These are phyloP conservation scores for Xestia c-nigrum DNA, from an alignment of 2,888 invertebrate genomes.

Conservation along the genomic window DNA sequence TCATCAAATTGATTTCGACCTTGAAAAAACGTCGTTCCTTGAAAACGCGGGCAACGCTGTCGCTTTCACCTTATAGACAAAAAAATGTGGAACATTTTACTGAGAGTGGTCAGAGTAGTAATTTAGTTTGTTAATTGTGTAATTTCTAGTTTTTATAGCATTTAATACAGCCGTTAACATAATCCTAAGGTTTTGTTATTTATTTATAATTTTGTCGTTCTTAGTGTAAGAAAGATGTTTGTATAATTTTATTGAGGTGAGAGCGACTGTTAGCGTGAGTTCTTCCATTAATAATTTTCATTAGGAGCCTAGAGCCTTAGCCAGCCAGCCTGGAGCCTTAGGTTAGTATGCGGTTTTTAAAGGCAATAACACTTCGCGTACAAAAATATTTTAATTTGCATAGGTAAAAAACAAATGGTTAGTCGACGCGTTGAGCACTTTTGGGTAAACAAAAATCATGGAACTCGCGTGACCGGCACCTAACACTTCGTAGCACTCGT, in stretches of 20 bases:
- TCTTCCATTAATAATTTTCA: neutral
- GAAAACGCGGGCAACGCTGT: too few relatives aligned
- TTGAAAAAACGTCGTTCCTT: too few relatives aligned
- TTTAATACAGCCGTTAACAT: neutral
- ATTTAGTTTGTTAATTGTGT: neutral
- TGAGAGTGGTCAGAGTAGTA: constrained; percentile 1
- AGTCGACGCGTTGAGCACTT: too few relatives aligned
- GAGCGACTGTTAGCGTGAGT: neutral
- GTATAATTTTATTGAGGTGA: neutral
- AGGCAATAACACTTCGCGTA: neutral
- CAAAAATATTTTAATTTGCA: neutral
- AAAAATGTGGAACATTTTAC: neutral
- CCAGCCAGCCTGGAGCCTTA: too few relatives aligned
- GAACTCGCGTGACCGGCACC: too few relatives aligned
- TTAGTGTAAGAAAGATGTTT: neutral
- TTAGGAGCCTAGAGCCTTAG: neutral
- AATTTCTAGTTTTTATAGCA: neutral
- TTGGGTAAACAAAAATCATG: too few relatives aligned
- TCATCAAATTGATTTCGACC: too few relatives aligned
- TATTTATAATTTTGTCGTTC: neutral
- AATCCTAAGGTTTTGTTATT: neutral
- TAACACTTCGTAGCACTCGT: too few relatives aligned
- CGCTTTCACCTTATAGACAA: neutral
- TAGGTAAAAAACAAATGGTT: too few relatives aligned
- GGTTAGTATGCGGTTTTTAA: neutral